Base-by-base conservation (phyloP, 2,797 vertebrate genomes). In the Darevskia nairensis region DNA sequence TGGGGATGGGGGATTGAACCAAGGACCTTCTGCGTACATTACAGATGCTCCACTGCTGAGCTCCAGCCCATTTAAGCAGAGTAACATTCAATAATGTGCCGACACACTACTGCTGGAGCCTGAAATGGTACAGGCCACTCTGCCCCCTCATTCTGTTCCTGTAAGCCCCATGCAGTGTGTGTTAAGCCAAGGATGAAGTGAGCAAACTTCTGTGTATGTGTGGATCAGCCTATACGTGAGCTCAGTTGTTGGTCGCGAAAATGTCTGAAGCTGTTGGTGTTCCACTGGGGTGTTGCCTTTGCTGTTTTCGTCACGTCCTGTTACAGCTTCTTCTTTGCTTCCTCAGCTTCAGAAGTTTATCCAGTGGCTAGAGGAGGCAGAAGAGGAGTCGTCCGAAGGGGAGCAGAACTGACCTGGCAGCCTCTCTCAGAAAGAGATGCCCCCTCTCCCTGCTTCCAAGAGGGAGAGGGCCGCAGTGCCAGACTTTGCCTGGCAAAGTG, bases 291-390 rank as follows among this genome's bases (percentile, higher is more conserved):
- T 27, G 5, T 11, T 35, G 35, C 35, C 35, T 35, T 35, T 35
- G 35, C 68, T 39, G 29, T 8, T 17, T 23, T 69, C 35, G 61
- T 84, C 75, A 55, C 50, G 3, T 80, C 80, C 81, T 50, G 2
- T 64, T 80, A 66, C 0, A 0, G 87, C 61, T 84, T 86, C 11
- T 82, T 90, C 8, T n/a, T 89, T 93, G 61, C 91, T 85, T 88
- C 80, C 92, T 69, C 96, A 99, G 98, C 97, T 99, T 89, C 98
- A 98, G 95, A 98, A 98, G 94, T 99, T 99, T 94, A 98, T 99
- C 95, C 96, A 99, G 96, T 99, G 99, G 99, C 94, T 99, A 89
- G 95, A 98, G 92, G 98, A 99, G 93, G 98, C 98, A 3, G 99
- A 99, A 93, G 98, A 98, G 75, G 98, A 99, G 96, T 99, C 98